Evolutionary conservation across 2,113 vertebrate species (phyloP), one percentile per base, ranked within the genome.

Genomic region (Brienomyrus brachyistius): DNA sequence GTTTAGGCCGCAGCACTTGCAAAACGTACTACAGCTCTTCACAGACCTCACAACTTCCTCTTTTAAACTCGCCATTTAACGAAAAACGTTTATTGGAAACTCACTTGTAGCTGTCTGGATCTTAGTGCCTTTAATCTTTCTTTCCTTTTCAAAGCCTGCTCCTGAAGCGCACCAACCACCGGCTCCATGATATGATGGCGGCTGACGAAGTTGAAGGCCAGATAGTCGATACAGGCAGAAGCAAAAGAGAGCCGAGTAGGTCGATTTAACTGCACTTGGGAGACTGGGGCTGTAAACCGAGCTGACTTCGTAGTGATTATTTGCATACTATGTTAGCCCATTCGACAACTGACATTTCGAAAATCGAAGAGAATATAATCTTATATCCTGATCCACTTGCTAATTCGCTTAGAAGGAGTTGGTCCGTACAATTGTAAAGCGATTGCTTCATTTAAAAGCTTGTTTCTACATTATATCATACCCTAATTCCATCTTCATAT

Each of bases 61-160:
- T 59, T 2, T 35, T 50, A 82, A 51, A 47, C 7, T 10, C 70
- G 1, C 31, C 19, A 51, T 54, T 84, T 48, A 56, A n/a, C 8
- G 0, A 11, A n/a, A 17, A 56, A 48, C 23, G 8, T 4, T 31
- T 35, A 27, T 4, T 8, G 7, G 6, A 52, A 35, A 91, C 91
- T 90, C 90, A 96, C 96, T 89, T 91, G 95, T 89, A 91, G 90
- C 89, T 96, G 92, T 92, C 95, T 96, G 50, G 95, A 95, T 92
- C 97, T 93, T 4, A 99, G 83, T 0, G 97, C 97, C 88, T 95
- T 96, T 66, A 99, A 93, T 62, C 97, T 94, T 92, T 98, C 97
- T 86, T 97, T 97, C 31, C 98, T 95, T 91, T 96, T 95, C 54
- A 97, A 86, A 9, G 97, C 97, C 90, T 97, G 96, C 45, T 97